Evolutionary conservation across 2,888 invertebrate species (phyloP), one percentile per base, ranked within the genome.

Genomic region (Athalia cordata): DNA sequence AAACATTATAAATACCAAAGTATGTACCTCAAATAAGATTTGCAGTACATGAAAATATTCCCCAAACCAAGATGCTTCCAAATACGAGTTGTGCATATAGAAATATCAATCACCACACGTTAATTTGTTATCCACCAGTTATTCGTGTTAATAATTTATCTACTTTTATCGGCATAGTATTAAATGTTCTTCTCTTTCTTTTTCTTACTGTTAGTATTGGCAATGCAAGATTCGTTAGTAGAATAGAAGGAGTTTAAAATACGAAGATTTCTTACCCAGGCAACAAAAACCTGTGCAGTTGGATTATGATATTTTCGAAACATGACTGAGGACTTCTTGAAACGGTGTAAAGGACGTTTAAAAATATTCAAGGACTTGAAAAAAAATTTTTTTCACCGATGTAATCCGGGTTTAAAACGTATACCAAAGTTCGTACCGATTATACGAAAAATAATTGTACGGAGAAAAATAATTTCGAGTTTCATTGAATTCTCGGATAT

Each of bases 181-280:
- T 62, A 74, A 74, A 47, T 15, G n/a, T 11, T 5, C 13, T 49
- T 13, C 11, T 49, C 13, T 50, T 9, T 9, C 45, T 43, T 9
- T 45, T 43, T 45, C 11, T n/a, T 64, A 15, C 59, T 64, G 78
- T 74, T 78, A 74, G 74, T 74, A 62, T 80, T 80, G 81, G 79
- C 80, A 81, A 80, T 80, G 80, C 81, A 81, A 81, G 81, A 81
- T 74, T 61, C 13, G 57, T 47, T 15, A 29, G 29, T 11, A 29
- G 52, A 68, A 55, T 11, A 68, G 11, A 29, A 43, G 6, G 5
- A 68, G 13, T 45, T 13, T 47, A n/a, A n/a, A n/a, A n/a, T 8
- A 59, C 59, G 47, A 59, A 59, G 72, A 59, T 67, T 47, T 43
- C 45, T 47, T 59, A 13, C 55, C 45, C 43, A 65, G 15, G 15